These are phyloP conservation scores for Temnopleurus reevesii DNA, from an alignment of 53 echinoderm and acorn worm species.

Conservation along the genomic window DNA sequence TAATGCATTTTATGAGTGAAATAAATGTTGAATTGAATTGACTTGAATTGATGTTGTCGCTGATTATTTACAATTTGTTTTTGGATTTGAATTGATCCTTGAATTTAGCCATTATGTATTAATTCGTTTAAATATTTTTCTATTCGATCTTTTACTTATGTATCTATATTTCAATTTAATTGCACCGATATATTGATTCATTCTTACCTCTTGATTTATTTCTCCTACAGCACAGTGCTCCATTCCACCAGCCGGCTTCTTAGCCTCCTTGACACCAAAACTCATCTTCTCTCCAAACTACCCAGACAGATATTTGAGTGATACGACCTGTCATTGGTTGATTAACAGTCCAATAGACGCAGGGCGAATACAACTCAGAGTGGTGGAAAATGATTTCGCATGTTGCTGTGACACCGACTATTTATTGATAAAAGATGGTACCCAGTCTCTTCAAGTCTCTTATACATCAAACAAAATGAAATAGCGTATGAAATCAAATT, in stretches of 20 bases:
- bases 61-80: no score
- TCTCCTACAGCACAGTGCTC: background rate
- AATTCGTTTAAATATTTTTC: no score
- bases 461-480: background rate
- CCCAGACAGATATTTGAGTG: background rate
- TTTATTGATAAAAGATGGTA: slow-evolving; percentile 29
- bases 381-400: background rate
- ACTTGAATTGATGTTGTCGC: no score
- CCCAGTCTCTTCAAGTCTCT: background rate
- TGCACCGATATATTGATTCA: no score
- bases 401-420: background rate
- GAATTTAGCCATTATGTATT: no score
- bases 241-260: background rate
- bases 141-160: no score
- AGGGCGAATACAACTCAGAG: slow-evolving; percentile 6
- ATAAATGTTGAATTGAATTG: no score
- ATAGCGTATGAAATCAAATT: no score
- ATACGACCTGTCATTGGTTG: background rate
- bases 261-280: background rate
- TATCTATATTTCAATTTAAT: no score
- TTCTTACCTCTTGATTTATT: background rate
- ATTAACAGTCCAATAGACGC: background rate
- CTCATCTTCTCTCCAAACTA: background rate
- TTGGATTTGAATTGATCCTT: no score
- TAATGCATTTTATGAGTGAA: no score